Conservation (phyloP, 2,113 vertebrate genomes). For the Catharus fuscescens region DNA sequence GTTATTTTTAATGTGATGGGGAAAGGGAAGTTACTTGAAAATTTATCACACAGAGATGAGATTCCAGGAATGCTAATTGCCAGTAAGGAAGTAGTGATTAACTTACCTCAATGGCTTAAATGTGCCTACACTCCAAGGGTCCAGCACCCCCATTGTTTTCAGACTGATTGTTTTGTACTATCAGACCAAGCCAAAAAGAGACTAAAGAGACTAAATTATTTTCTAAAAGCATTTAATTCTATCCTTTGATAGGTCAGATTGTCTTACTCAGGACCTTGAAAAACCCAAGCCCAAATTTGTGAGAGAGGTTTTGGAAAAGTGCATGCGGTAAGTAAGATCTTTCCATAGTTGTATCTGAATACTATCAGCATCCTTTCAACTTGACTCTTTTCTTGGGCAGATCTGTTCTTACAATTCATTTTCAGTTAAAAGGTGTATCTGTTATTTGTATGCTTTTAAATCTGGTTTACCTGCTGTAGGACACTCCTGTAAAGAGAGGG, state of each 20-base stretch:
- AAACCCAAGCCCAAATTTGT: conserved; percentile 98
- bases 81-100: neutral
- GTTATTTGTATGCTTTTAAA: neutral
- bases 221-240: neutral
- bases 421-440: neutral
- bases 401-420: neutral
- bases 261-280: conserved; percentile 88
- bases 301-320: conserved; percentile 95
- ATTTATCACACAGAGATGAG: neutral
- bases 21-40: neutral
- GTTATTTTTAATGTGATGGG: neutral
- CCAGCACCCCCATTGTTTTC: neutral
- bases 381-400: neutral
- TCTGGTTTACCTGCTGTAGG: neutral
- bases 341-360: neutral
- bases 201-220: neutral
- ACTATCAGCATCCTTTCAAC: neutral
- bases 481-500: neutral
- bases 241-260: conserved; percentile 86
- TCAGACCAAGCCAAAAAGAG: neutral
- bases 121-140: neutral
- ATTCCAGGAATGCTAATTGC: neutral
- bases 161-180: neutral
- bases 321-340: conserved; percentile 85
- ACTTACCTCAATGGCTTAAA: neutral